A percentile compares a stretch with the other conserved stretches of the same genome.
phyloP scores from a whole-genome alignment of 2,113 vertebrate species.

The Irena cyanogastra region DNA sequence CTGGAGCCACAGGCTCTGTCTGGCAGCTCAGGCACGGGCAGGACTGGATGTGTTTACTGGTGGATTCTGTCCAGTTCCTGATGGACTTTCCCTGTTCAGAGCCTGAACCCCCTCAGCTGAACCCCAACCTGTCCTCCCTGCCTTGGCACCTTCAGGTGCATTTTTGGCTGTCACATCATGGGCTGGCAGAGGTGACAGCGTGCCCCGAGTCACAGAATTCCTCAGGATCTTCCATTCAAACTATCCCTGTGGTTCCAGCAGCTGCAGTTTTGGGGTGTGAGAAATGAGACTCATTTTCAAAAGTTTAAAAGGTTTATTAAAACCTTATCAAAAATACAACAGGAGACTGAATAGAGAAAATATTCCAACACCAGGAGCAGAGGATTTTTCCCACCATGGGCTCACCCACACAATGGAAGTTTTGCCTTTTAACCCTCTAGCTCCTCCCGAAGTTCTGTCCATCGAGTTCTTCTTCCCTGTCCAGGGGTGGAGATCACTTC shows the following conservation, averaged over 20 bases:
- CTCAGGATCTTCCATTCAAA: not conserved
- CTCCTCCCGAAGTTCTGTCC: too few species aligned
- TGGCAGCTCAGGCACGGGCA: not conserved
- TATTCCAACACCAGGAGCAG: too few species aligned
- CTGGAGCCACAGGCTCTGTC: not conserved
- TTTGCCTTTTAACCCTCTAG: too few species aligned
- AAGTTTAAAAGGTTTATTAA: too few species aligned
- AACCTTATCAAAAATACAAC: too few species aligned
- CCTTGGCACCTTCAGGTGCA: not conserved
- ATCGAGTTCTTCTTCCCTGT: too few species aligned
- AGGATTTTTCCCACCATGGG: too few species aligned
- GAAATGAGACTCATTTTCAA: too few species aligned
- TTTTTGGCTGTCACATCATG: not conserved
- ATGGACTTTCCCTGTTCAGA: not conserved
- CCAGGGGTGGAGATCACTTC: too few species aligned
- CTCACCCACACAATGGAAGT: too few species aligned
- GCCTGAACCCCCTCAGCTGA: too few species aligned
- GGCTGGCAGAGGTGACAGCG: not conserved
- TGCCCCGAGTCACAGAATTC: not conserved
- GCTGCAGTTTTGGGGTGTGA: fast-evolving
- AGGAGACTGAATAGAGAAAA: too few species aligned
- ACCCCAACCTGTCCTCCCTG: not conserved
- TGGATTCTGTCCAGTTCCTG: not conserved
- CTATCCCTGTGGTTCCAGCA: not conserved
- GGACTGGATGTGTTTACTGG: not conserved